Evolutionary conservation across 2,113 vertebrate genomes (phyloP).

Genomic region (Sinocyclocheilus grahami): DNA sequence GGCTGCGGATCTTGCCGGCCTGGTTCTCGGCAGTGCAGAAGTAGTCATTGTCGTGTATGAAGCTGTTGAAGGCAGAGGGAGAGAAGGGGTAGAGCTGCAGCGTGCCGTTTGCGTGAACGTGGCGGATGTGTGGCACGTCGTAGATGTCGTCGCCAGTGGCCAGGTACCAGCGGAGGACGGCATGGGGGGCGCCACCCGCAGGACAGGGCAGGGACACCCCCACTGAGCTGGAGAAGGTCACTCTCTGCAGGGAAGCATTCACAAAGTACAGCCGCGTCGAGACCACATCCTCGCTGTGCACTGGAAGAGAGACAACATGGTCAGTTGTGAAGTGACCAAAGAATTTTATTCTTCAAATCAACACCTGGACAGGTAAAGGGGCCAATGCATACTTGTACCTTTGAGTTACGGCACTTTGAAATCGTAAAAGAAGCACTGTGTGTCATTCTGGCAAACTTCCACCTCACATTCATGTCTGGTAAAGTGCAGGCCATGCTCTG

Average conservation of each 20-base stretch:
- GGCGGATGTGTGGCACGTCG: slow-evolving; percentile 98
- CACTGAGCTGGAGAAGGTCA: slow-evolving; percentile 90
- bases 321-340: not conserved
- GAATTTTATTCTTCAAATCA: slow-evolving; percentile 52
- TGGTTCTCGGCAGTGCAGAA: slow-evolving; percentile 98
- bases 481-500: not conserved
- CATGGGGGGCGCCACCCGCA: slow-evolving; percentile 93
- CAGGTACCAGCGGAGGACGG: slow-evolving; percentile 97
- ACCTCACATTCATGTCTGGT: not conserved
- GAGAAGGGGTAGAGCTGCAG: slow-evolving; percentile 98
- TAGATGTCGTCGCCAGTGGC: slow-evolving; percentile 99
- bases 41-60: slow-evolving; percentile 99
- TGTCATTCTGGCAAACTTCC: not conserved
- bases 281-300: slow-evolving; percentile 85
- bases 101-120: slow-evolving; percentile 97
- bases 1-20: slow-evolving; percentile 97
- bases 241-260: slow-evolving; percentile 97
- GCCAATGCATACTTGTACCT: not conserved
- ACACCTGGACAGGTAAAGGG: slow-evolving; percentile 45
- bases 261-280: slow-evolving; percentile 99
- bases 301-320: slow-evolving; percentile 69
- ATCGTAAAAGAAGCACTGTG: not conserved
- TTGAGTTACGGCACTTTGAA: not conserved
- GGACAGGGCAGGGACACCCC: slow-evolving; percentile 97
- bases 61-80: slow-evolving; percentile 98